Percentiles rank a stretch among this genome's conserved stretches.
Evolutionary conservation across 2,113 vertebrate genomes (phyloP).

Genomic region (Osmerus mordax): DNA sequence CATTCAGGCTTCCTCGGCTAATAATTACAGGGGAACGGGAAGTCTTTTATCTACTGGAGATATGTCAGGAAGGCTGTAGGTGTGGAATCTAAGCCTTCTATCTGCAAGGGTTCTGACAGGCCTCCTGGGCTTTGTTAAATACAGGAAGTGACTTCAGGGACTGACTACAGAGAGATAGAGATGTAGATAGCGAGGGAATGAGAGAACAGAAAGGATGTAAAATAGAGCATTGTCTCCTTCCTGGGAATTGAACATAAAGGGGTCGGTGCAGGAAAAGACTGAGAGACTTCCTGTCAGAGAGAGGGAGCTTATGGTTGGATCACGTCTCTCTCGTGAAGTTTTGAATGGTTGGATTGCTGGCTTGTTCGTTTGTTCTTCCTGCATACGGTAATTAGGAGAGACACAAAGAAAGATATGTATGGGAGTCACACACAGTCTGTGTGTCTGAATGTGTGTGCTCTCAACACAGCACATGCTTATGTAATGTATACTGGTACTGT

Average conservation of each 20-base stretch:
- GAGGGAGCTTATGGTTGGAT: not conserved
- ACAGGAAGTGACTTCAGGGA: constrained; percentile 38
- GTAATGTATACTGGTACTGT: not conserved
- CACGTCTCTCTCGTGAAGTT: not conserved
- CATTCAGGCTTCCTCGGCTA: constrained; percentile 11
- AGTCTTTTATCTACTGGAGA: constrained; percentile 44
- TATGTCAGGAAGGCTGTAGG: constrained; percentile 43
- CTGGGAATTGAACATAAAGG: constrained; percentile 5
- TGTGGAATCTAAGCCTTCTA: constrained; percentile 16
- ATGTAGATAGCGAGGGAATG: not conserved
- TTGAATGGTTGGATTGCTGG: not conserved
- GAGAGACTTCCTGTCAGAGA: constrained; percentile 32
- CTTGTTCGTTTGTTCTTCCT: not conserved
- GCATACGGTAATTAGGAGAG: not conserved
- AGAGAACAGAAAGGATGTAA: not conserved
- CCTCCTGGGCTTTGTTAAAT: constrained; percentile 38
- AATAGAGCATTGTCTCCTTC: constrained; percentile 27
- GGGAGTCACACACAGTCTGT: not conserved
- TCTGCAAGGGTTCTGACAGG: constrained; percentile 30
- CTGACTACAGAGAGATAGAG: constrained; percentile 28
- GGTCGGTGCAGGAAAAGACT: constrained; percentile 22
- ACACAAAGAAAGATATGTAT: not conserved
- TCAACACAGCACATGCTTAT: not conserved
- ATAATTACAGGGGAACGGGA: constrained; percentile 4
- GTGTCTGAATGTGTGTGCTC: not conserved